Evolutionary conservation across 2,113 vertebrate genomes (phyloP).

Genomic region (Pristiophorus japonicus): DNA sequence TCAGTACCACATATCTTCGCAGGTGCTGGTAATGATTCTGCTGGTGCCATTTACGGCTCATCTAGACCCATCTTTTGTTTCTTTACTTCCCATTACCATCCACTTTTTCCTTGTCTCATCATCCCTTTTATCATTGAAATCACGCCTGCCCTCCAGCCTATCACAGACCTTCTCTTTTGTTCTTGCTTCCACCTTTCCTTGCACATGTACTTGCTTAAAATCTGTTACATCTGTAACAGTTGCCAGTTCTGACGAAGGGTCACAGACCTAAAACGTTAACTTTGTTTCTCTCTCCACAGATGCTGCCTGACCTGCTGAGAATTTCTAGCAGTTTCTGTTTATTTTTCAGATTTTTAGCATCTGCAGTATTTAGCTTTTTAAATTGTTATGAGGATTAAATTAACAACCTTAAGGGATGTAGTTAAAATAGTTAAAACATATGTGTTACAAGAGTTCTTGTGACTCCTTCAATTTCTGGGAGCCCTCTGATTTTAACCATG

Average conservation of each 20-base stretch:
- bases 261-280: background rate
- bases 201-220: background rate
- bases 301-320: background rate
- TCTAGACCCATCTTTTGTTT: background rate
- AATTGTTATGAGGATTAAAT: too few relatives aligned
- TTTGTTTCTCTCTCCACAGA: background rate
- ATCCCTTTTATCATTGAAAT: background rate
- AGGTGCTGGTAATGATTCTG: background rate
- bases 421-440: background rate
- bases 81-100: background rate
- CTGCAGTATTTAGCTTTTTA: background rate
- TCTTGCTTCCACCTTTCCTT: background rate
- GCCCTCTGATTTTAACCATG: background rate
- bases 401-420: background rate
- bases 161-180: background rate
- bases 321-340: background rate
- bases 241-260: background rate
- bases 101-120: background rate
- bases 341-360: background rate
- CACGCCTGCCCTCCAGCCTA: background rate
- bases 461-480: background rate
- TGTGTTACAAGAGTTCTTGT: background rate
- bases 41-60: background rate
- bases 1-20: background rate
- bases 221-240: background rate